Evolutionary conservation across 2,888 invertebrate species (phyloP), one percentile per base, ranked within the genome.

Genomic region (Operophtera brumata): DNA sequence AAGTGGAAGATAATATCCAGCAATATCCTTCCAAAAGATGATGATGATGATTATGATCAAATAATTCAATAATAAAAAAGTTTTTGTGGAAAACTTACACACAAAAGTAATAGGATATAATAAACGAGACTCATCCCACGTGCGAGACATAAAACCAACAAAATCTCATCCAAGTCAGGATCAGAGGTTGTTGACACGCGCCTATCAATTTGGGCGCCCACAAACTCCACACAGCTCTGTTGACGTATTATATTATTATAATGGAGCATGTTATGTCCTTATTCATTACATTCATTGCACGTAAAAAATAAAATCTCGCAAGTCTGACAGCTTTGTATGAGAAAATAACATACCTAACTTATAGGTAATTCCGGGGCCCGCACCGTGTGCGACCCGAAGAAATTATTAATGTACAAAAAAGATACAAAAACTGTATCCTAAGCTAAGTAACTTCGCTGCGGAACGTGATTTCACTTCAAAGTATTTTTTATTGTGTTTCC

Each of bases 291-390:
- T 86, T 85, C 82, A 73, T 77, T 75, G 71, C 82, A 84, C 82
- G 85, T 84, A 86, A 82, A 85, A 84, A 83, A 82, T 84, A 85
- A 84, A 83, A 81, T 77, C 79, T 78, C 75, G 72, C 73, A 79
- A 78, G 71, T 77, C 73, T 82, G 82, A 83, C 84, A 82, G 78
- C 70, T 78, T 77, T 74, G 74, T 78, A 80, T 75, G 74, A 76
- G 73, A 79, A 79, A 82, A 80, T 78, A 80, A 80, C 72, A 71
- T 70, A 75, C 65, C 75, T 75, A 79, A 81, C 71, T 80, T 82
- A 78, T 77, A 75, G 70, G 77, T 80, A 75, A 80, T 79, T 75
- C 71, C 61, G 65, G 69, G 68, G 65, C 67, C 73, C 75, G 76
- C 74, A 70, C 72, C 75, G 76, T 75, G 71, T 71, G 74, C 74